These are phyloP conservation scores for Sebastes vulpes DNA, from an alignment of 2,797 vertebrate species.

Conservation along the genomic window DNA sequence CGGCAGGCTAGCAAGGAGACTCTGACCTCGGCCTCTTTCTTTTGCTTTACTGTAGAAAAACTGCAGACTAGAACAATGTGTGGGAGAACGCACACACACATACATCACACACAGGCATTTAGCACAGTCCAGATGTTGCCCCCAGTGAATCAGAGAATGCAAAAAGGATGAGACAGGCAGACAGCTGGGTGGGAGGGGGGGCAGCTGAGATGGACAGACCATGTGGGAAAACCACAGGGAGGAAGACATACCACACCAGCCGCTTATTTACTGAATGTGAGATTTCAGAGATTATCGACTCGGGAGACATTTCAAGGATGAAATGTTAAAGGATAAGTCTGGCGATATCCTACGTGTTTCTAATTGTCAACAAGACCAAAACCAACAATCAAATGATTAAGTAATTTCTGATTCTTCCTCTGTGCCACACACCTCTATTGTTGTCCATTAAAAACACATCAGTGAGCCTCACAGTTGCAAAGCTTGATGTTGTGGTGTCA, in stretches of 20 bases:
- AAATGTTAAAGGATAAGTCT: neutral
- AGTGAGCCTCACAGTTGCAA: neutral
- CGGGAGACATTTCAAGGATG: neutral
- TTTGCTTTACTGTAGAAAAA: neutral
- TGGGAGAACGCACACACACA: conserved; percentile 6
- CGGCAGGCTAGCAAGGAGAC: conserved; percentile 21
- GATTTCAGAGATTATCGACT: neutral
- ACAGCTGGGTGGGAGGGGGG: conserved; percentile 51
- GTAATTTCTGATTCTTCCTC: neutral
- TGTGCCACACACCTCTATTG: neutral
- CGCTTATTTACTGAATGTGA: conserved; percentile 39
- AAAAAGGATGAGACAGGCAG: conserved; percentile 60
- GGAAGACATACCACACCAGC: conserved; percentile 51
- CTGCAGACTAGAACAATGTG: neutral
- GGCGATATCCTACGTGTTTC: neutral
- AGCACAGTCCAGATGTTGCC: conserved; percentile 68
- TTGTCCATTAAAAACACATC: neutral
- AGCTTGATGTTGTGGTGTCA: neutral
- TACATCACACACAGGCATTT: conserved; percentile 15
- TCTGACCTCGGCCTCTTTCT: conserved; percentile 35
- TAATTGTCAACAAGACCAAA: neutral
- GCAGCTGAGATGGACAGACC: conserved; percentile 38
- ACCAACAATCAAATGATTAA: neutral
- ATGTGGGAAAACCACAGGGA: conserved; percentile 67
- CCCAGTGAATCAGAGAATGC: conserved; percentile 70